Base-by-base conservation (phyloP, 2,888 invertebrate species). In the Calliphora vomitoria region DNA sequence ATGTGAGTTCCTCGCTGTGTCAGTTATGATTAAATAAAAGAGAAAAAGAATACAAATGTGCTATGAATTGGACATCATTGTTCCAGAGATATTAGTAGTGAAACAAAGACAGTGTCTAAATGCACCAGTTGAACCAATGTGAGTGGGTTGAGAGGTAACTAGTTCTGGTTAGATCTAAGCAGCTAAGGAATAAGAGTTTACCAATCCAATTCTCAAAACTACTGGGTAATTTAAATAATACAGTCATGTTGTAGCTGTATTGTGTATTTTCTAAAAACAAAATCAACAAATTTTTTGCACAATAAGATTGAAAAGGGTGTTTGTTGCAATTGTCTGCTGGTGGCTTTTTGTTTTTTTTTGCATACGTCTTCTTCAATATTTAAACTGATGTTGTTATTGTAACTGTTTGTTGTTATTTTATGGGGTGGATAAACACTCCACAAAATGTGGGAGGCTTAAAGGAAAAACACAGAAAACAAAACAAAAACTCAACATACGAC, bases 291-390 rank as follows among this genome's bases (percentile, higher is more conserved):
- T 69, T 31, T 60, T 38, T 18, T 50, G 20, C 25, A 15, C 15
- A 58, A 31, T 25, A 25, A 44, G 11, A 11, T 55, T 8, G 25
- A 31, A 15, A 47, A 71, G 18, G 15, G 69, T 25, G 44, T 80
- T 55, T 74, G 55, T 64, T 71, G 53, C 64, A 74, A 81, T 44
- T 71, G 60, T 71, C 38, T 80, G 53, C 25, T 71, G 71, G 50
- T 50, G 50, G 3, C 38, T 71, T 53, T 69, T 62, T 20, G 10
- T 13, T 6, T 25, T 47, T 25, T 15, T 35, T 69, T 35, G 62
- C n/a, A n/a, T 35, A 55, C n/a, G 31, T 55, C n/a, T 60, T 11
- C 53, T 50, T 66, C 18, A 20, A 55, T 66, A 55, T 20, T 74
- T 64, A 74, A 47, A 58, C 62, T 64, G 41, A 62, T 71, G 38